Evolutionary conservation across 2,113 vertebrate genomes (phyloP).

Genomic region (Grallaria varia): DNA sequence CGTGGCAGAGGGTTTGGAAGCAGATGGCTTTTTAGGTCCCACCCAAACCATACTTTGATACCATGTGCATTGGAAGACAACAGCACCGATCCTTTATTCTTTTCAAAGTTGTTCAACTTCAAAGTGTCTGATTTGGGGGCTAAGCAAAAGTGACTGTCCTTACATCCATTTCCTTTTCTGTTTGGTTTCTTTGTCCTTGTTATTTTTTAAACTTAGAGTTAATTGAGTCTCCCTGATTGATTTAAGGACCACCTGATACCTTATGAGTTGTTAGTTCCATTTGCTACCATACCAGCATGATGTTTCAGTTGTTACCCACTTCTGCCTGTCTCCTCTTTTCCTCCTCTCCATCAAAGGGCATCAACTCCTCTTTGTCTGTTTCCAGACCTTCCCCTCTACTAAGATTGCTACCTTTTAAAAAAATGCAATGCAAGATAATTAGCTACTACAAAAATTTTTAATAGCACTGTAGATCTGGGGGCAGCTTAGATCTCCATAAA

Average conservation of each 20-base stretch:
- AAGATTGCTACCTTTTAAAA: conserved; percentile 42
- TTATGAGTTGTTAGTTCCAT: neutral
- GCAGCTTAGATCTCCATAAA: conserved; percentile 66
- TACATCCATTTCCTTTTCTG: neutral
- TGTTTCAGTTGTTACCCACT: neutral
- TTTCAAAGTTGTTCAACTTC: neutral
- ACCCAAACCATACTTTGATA: neutral
- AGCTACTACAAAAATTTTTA: conserved; percentile 58
- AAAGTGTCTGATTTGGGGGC: neutral
- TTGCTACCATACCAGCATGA: neutral
- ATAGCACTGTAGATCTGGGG: conserved; percentile 53
- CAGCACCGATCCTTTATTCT: neutral
- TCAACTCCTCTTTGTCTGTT: conserved; percentile 21
- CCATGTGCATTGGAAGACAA: neutral
- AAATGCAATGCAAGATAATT: conserved; percentile 61
- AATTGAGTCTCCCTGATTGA: neutral
- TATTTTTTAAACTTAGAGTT: neutral
- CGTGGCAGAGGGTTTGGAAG: neutral
- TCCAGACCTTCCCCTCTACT: conserved; percentile 34
- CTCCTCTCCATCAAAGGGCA: neutral
- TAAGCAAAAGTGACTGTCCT: neutral
- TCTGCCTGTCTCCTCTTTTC: neutral
- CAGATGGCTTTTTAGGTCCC: neutral
- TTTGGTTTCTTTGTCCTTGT: neutral
- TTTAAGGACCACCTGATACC: neutral